Conservation (phyloP, 1,140 invertebrate genomes). For the Drosophila insularis region DNA sequence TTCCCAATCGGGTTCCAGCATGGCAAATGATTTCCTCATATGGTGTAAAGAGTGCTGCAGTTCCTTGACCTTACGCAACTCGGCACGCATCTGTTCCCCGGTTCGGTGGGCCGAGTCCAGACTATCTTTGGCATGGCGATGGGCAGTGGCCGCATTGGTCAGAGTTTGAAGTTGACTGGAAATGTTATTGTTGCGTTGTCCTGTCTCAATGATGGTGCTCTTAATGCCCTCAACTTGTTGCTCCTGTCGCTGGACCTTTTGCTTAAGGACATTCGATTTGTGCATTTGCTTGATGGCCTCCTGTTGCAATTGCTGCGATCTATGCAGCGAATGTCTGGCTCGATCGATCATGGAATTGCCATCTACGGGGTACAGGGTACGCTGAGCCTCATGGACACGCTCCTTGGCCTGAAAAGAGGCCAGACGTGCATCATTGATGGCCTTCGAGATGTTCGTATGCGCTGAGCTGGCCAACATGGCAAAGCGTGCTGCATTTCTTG, state of each 20-base stretch:
- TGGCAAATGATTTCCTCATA: constrained; percentile 83
- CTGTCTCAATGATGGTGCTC: constrained; percentile 83
- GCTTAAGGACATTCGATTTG: constrained; percentile 80
- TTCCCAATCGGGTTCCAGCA: constrained; percentile 85
- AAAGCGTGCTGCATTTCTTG: constrained; percentile 75
- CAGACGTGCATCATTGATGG: constrained; percentile 86
- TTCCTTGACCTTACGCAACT: constrained; percentile 84
- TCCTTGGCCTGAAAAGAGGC: constrained; percentile 85
- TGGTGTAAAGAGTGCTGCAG: constrained; percentile 83
- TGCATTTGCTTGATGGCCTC: constrained; percentile 82
- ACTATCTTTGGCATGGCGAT: constrained; percentile 77
- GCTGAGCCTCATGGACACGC: constrained; percentile 82
- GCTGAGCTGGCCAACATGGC: constrained; percentile 86
- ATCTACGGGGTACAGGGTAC: constrained; percentile 73
- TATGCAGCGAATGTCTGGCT: constrained; percentile 82
- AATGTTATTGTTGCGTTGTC: constrained; percentile 84
- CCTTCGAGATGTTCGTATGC: constrained; percentile 90
- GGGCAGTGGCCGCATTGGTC: constrained; percentile 45
- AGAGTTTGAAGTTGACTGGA: constrained; percentile 59
- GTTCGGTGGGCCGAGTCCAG: constrained; percentile 82
- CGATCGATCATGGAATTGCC: constrained; percentile 83
- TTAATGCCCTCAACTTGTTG: constrained; percentile 83
- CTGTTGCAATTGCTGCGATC: constrained; percentile 80
- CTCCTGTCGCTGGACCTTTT: constrained; percentile 82
- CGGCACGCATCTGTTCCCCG: constrained; percentile 83